Base-by-base conservation (phyloP, 2,113 vertebrate genomes). In the Onychorhynchus coronatus region DNA sequence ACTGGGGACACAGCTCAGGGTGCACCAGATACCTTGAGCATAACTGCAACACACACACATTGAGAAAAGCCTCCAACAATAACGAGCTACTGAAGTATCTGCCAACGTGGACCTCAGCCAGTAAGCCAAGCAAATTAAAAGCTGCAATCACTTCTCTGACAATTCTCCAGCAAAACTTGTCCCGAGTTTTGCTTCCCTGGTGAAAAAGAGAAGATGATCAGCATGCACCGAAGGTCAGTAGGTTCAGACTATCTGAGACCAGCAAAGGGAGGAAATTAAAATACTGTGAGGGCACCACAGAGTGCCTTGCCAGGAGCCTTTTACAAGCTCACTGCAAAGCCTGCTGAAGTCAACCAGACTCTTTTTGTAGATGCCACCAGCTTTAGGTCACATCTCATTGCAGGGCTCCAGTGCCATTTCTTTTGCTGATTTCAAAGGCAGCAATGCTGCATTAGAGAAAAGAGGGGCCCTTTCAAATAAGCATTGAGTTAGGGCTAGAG, bases 61-160 rank as follows among this genome's bases (percentile, higher is more conserved):
- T 0, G 6, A 93, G 82, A 87, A 78, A 81, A 93, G 30, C 56
- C 76, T 89, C 73, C 86, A 68, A 67, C 70, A 76, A 39, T 20
- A 92, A 92, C 0, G 25, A 92, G 80, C 85, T 87, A 6, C 90
- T 5, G 3, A 53, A 68, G 75, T 91, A 84, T n/a, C 92, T 88
- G 91, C 95, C 94, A 96, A 17, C 18, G 5, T 76, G 91, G 89
- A 75, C 49, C 66, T 61, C 41, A 23, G 96, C 93, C 93, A 95
- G 94, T 0, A n/a, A 89, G 70, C 39, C 73, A 61, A 79, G 93
- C 74, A 95, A 91, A 95, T 96, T 88, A 95, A 96, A 93, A 94
- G 81, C 84, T 95, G 84, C 86, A 79, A 75, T 66, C 46, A 1
- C 49, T 91, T 88, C 70, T 33, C 91, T 88, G 91, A 94, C 70